Evolutionary conservation across 1,140 invertebrate genomes (phyloP), one percentile per base, ranked within the genome.

Genomic region (Mactra quadrangularis): DNA sequence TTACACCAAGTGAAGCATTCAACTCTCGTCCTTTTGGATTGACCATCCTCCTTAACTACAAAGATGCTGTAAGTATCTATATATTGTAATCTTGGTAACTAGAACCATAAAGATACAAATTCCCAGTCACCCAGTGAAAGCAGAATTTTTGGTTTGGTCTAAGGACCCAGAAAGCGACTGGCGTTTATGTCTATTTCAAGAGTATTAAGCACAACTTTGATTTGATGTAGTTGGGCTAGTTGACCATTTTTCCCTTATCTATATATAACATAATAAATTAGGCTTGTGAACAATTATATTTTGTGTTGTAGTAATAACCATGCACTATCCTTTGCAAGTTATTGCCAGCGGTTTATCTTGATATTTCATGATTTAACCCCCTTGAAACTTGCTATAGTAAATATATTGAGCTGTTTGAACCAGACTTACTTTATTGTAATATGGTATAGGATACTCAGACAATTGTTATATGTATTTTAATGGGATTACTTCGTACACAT

Each of bases 1-100:
- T 99, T 91, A 95, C 98, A 74, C 97, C 98, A 29, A 97, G 97
- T 85, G 99, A 99, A 92, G 95, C 96, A 64, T 99, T 99, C 91
- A 97, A 97, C 91, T 97, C 97, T 78, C 95, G 99, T 87, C 98
- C 98, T 11, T 99, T 99, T 92, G 98, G 98, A 33, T 94, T 99
- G 0, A 97, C 97, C 88, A 96, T 99, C 87, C 98, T 98, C 86
- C 93, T 99, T 3, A 96, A 96, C 87, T 99, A 99, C 93, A 96
- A 96, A 92, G 98, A 99, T 94, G 93, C 85, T 29, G 94, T 93
- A 82, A 88, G 91, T 89, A 29, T 33, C 19, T 19, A 27, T 0
- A 45, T 17, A 50, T 25, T 45, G 17, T 82, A 50, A 59, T 7
- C 55, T 9, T 25, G 22, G 17, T 22, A 22, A 11, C 22, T n/a